phyloP scores from a whole-genome alignment of 2,113 vertebrate species.

The Muntiacus muntjak region DNA sequence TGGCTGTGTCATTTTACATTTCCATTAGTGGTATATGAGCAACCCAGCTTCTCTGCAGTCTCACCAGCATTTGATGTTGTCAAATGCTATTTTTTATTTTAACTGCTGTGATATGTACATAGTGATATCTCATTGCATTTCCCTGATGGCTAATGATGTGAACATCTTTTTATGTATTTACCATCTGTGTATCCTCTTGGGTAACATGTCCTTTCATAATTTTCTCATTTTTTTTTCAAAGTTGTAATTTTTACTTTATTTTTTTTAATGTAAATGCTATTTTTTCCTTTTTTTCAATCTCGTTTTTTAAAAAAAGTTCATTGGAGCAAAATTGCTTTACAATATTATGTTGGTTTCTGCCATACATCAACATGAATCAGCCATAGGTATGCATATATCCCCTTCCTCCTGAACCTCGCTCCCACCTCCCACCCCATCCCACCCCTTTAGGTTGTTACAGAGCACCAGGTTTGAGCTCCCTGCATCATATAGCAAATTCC shows the following conservation, averaged over 20 bases:
- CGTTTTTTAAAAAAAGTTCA: neutral
- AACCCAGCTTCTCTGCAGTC: neutral
- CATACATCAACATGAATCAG: neutral
- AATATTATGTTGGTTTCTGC: neutral
- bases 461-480: neutral
- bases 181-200: neutral
- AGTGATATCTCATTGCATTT: neutral
- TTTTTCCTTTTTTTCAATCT: neutral
- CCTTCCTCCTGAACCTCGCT: neutral
- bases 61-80: neutral
- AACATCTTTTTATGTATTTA: neutral
- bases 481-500: neutral
- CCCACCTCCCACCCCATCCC: neutral
- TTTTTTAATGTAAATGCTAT: neutral
- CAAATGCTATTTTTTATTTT: neutral
- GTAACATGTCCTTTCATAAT: neutral
- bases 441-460: neutral
- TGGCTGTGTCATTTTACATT: neutral
- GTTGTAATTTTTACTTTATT: neutral
- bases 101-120: neutral
- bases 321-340: neutral
- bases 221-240: neutral
- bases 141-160: neutral
- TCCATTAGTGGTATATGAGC: neutral
- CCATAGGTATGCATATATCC: neutral